Base-by-base conservation (phyloP, 2,888 invertebrate species). In the Limenitis camilla region DNA sequence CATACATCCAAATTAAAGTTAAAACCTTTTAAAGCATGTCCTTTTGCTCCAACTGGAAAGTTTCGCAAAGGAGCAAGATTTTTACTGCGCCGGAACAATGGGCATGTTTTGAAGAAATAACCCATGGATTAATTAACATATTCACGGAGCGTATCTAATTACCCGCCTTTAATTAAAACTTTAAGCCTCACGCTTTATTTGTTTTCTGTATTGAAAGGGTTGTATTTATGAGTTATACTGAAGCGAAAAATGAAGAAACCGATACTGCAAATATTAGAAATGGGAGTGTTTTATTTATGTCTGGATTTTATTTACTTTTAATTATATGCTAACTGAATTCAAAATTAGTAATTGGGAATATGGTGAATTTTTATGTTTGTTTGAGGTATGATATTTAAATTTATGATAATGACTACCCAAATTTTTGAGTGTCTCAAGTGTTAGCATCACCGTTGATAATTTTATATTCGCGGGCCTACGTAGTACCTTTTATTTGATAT, bases 61-160 rank as follows among this genome's bases (percentile, higher is more conserved):
- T 52, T 49, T 56, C 46, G 52, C 47, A 46, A 54, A 56, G 40
- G 49, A 59, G 43, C 49, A 46, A 45, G 67, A 74, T 74, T 80
- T 85, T 85, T 80, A 82, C 69, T 72, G 72, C 70, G 59, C 63
- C 56, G 61, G 73, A 84, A 86, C 84, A 85, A 86, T 85, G 71
- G 83, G 62, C 66, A 64, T 76, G 76, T 81, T 84, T 81, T 82
- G 74, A 81, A 71, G 77, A 83, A 82, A 82, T 81, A 81, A 79
- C 73, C 71, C 75, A 68, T 76, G 76, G 76, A 80, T 84, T 86
- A 84, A 86, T 86, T 86, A 85, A 81, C 83, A 76, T 79, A 78
- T 72, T 76, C 81, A 81, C 72, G 63, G 72, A 74, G 70, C 84
- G 81, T 82, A 67, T 78, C 83, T 83, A 84, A 86, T 84, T 81